Evolutionary conservation across 2,113 vertebrate species (phyloP), one percentile per base, ranked within the genome.

Genomic region (Girardinichthys multiradiatus): DNA sequence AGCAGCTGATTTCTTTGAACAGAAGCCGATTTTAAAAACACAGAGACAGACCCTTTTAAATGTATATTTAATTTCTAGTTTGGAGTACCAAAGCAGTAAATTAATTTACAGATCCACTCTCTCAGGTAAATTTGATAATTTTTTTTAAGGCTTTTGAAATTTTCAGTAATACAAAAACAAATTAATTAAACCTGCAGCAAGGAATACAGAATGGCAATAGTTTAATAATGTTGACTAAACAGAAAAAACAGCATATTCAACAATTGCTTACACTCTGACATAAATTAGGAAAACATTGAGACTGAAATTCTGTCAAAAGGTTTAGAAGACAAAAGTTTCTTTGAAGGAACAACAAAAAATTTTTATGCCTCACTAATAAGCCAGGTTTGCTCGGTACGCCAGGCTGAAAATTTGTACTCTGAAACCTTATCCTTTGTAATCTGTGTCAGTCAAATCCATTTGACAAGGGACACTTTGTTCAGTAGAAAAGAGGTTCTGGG

Each of bases 351-450:
- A 76, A 77, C 60, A 84, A 88, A 87, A 90, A 87, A 90, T 94
- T 91, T 94, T 92, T 87, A 92, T 91, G 93, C 92, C 83, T 93
- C 92, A 76, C 64, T 92, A 91, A 73, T 94, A 94, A 94, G 83
- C 94, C 90, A 92, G 91, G 93, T 94, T 94, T 94, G 87, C 91
- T 64, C 74, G 91, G 87, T 87, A 89, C 80, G 88, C 92, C 87
- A 81, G 74, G 83, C 89, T 83, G 73, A 84, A 93, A 92, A 91
- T 92, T 76, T 92, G 88, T 76, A 86, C 89, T 94, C 42, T 45
- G 42, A 45, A 45, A 45, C 42, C 42, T 45, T 45, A 94, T 94
- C 94, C 93, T 90, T 87, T 71, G 74, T 87, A 93, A 94, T 94
- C 92, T 93, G 87, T 90, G 92, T 91, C 94, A 92, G 86, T 94